Conservation (phyloP, 2,888 invertebrate genomes). For the Oxycera nigricornis region DNA sequence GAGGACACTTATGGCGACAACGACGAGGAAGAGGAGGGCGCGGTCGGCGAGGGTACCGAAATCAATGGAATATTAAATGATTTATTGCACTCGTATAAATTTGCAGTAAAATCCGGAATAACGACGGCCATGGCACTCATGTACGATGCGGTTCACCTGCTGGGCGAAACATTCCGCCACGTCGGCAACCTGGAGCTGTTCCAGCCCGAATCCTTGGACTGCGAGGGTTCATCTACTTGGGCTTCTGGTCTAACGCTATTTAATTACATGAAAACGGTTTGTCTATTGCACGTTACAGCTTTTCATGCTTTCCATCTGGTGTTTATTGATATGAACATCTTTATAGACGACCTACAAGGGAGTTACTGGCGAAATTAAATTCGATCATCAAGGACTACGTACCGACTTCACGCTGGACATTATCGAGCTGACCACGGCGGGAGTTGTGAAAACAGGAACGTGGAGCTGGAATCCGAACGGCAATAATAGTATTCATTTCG, state of each 20-base stretch:
- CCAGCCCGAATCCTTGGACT: conserved; percentile 64
- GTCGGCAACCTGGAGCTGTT: conserved; percentile 61
- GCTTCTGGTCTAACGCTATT: conserved; percentile 80
- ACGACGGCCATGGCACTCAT: conserved; percentile 78
- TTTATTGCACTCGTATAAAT: no score
- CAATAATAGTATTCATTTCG: conserved; percentile 14
- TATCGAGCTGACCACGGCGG: conserved; percentile 69
- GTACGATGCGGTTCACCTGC: conserved; percentile 83
- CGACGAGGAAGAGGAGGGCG: neutral
- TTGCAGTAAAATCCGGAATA: neutral
- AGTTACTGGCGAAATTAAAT: conserved; percentile 76
- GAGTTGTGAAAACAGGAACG: conserved; percentile 71
- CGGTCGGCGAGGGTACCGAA: neutral
- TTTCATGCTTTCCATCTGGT: conserved; percentile 1
- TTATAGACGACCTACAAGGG: conserved; percentile 61
- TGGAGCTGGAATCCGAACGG: conserved; percentile 70
- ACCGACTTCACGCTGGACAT: conserved; percentile 74
- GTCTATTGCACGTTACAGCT: neutral
- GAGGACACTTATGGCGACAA: neutral
- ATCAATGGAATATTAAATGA: no score
- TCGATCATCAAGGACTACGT: conserved; percentile 78
- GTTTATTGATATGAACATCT: neutral
- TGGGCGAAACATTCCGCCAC: conserved; percentile 77
- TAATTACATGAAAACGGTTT: conserved; percentile 71
- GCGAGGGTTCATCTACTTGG: conserved; percentile 70